A percentile compares a stretch with the other conserved stretches of the same genome.
phyloP scores from a whole-genome alignment of 2,113 vertebrate species.

The Cyanoderma ruficeps region DNA sequence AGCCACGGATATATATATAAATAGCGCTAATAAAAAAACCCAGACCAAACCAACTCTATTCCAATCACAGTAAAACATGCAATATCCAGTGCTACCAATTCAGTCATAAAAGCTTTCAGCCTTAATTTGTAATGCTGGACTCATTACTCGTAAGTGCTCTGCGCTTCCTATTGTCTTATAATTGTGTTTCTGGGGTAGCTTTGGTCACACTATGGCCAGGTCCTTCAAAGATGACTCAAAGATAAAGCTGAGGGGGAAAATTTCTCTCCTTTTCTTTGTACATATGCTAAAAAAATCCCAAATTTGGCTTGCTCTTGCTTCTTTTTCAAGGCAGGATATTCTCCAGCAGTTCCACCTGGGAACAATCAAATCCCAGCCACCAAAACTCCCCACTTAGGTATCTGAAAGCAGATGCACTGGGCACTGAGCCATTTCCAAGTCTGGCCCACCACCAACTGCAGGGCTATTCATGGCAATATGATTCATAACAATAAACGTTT shows the following conservation, averaged over 20 bases:
- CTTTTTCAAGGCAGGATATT: not conserved
- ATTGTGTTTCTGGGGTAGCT: not conserved
- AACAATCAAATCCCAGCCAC: not conserved
- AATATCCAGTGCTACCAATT: not conserved
- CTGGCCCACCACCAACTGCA: slow-evolving; percentile 12
- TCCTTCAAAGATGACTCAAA: not conserved
- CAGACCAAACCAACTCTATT: not conserved
- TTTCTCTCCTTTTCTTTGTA: not conserved
- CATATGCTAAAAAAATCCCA: not conserved
- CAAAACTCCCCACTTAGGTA: not conserved
- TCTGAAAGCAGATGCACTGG: not conserved
- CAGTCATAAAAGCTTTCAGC: slow-evolving; percentile 7
- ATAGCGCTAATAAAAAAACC: not conserved
- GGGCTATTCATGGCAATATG: not conserved
- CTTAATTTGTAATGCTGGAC: not conserved
- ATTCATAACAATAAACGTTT: slow-evolving; percentile 3
- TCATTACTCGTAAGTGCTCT: not conserved
- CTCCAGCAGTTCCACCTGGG: not conserved
- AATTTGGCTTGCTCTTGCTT: not conserved
- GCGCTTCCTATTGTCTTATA: not conserved
- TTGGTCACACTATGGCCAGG: not conserved
- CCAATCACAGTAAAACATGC: not conserved
- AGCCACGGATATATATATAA: not conserved
- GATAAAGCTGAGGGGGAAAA: not conserved
- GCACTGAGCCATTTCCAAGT: not conserved